These are phyloP conservation scores for Pangasius mekongensis DNA, from an alignment of 2,797 vertebrate species.

Conservation along the genomic window DNA sequence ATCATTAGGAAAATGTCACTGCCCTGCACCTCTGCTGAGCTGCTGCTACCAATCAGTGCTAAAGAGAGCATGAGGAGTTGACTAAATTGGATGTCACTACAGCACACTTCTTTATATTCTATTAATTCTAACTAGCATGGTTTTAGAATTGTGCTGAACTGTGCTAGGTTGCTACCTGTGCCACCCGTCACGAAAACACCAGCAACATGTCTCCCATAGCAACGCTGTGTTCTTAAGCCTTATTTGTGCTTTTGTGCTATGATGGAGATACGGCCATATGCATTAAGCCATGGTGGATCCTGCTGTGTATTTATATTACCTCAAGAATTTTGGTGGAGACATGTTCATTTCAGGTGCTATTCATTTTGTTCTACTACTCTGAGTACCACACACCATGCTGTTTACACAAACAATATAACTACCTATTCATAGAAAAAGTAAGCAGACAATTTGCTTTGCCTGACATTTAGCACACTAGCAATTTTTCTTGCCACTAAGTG, in stretches of 20 bases:
- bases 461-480: neutral
- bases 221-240: neutral
- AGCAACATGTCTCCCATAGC: neutral
- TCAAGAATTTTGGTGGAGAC: neutral
- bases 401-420: neutral
- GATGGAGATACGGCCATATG: neutral
- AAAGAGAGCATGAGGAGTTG: neutral
- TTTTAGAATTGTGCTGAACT: neutral
- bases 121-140: neutral
- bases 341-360: neutral
- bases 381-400: neutral
- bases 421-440: neutral
- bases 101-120: neutral
- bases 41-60: neutral
- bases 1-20: slow-evolving; percentile 4
- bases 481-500: neutral
- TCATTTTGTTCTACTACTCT: neutral
- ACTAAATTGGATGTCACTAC: neutral
- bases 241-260: neutral
- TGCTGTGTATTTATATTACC: neutral
- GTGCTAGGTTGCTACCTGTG: neutral
- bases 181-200: neutral
- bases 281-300: neutral
- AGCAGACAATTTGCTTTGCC: neutral
- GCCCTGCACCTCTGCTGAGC: neutral